Base-by-base conservation (phyloP, 2,113 vertebrate species). In the Entomyzon cyanotis region DNA sequence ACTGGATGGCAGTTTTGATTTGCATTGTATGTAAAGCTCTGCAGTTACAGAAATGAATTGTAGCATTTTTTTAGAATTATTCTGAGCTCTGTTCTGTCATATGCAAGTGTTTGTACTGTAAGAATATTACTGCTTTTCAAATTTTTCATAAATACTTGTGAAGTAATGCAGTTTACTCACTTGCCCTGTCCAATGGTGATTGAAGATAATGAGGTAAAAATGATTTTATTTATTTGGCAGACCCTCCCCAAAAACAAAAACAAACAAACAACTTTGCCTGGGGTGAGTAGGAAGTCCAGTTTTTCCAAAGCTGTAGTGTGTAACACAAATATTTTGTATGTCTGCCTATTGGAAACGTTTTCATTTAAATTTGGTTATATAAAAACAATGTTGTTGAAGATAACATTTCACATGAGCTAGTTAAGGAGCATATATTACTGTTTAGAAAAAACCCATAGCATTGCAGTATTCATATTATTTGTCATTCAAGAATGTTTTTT, bases 141-240 rank as follows among this genome's bases (percentile, higher is more conserved):
- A 91, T 71, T 85, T 95, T 92, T 96, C 53, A n/a, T 93, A 78
- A 94, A 79, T 94, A 92, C 64, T 92, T 94, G 65, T 42, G 42
- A 97, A 92, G 67, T 95, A 95, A 97, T 96, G 91, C 89, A 93
- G 55, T 96, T 97, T 95, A 94, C 95, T 95, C 95, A 96, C 95
- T 95, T 97, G 94, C 95, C 95, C 87, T 94, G 89, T 95, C 95
- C 96, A 87, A 89, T 96, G 95, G 91, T 97, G 89, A 87, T 94
- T 97, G 93, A 97, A 96, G 96, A 97, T 96, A 97, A 96, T 95
- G 96, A 96, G 96, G 95, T 97, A 94, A 96, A 96, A 96, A 97
- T 97, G 87, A 77, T 97, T 97, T 97, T 97, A 95, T 97, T 97
- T 97, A 95, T 96, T 97, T 97, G 96, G 95, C 96, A 97, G 95